Percentiles rank a stretch among this genome's conserved stretches.
These are phyloP conservation scores for Automeris io DNA, from an alignment of 2,888 invertebrate species.

Conservation along the genomic window DNA sequence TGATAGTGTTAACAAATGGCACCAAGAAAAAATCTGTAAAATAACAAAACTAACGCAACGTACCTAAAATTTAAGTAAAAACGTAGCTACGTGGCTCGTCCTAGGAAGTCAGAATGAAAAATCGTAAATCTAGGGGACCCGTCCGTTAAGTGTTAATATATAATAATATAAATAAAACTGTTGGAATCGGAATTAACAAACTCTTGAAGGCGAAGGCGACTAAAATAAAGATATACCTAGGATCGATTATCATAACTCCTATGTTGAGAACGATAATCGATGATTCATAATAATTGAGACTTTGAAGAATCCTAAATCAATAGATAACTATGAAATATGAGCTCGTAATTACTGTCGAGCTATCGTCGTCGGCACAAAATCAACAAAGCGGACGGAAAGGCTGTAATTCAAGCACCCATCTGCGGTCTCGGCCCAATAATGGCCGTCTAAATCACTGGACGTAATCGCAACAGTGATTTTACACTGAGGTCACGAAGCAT, in stretches of 20 bases:
- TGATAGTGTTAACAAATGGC: no score
- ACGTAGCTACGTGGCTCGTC: no score
- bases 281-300: conserved; percentile 69
- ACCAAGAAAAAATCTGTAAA: no score
- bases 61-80: no score
- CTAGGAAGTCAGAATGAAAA: no score
- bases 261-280: conserved; percentile 52
- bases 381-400: conserved; percentile 61
- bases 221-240: conserved; percentile 50
- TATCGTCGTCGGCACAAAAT: conserved; percentile 55
- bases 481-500: conserved; percentile 67
- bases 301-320: conserved; percentile 64
- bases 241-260: conserved; percentile 53
- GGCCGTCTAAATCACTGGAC: conserved; percentile 64
- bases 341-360: conserved; percentile 64
- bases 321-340: conserved; percentile 69
- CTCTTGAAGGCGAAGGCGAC: conserved; percentile 27
- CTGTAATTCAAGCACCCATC: conserved; percentile 66
- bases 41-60: no score
- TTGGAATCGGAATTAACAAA: conserved; percentile 44
- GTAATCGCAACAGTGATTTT: conserved; percentile 66
- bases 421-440: conserved; percentile 61
- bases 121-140: no score
- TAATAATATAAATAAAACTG: no score
- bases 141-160: no score